Evolutionary conservation across 2,113 vertebrate species (phyloP), one percentile per base, ranked within the genome.

Genomic region (Thamnaconus septentrionalis): DNA sequence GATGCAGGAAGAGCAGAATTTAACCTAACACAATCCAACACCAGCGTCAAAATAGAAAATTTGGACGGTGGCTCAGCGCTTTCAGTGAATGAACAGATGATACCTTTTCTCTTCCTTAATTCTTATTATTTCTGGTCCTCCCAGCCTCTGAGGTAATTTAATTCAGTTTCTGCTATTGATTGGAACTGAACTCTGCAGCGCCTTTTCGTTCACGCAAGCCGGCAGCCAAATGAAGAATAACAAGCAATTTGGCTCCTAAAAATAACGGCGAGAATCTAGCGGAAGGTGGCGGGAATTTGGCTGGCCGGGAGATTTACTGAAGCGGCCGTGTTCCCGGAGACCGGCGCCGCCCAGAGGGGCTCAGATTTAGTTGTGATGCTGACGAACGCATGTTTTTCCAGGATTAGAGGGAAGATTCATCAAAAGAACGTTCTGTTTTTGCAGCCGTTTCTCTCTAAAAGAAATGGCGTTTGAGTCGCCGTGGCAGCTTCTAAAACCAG

Each of bases 131-230:
- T 45, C 42, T 41, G 71, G 18, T 31, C 52, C 75, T 79, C 57
- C 56, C 69, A 76, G 73, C 53, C 60, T 81, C 64, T 48, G 63
- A 76, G 64, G 69, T 71, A 78, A 75, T 79, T 73, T 53, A 76
- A 69, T 84, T 82, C 58, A 76, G 80, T 77, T 78, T 84, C 56
- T 76, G 64, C 71, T 67, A 87, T 84, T 84, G 81, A 89, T 82
- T 86, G 75, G 80, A 31, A 31, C 2, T 31, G 18, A 31, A 31
- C 18, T 31, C 18, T 2, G 47, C 65, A 60, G 65, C 11, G 56
- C 18, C 73, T 76, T 66, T 40, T 4, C 3, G 47, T 73, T 69
- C 53, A 68, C 69, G 62, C 62, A 66, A 39, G 65, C 60, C 59
- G 61, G 54, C 54, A 1, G 46, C 41, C 78, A 82, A 84, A 65